Conservation (phyloP, 1,140 invertebrate genomes). For the Pseudomyrmex concolor region DNA sequence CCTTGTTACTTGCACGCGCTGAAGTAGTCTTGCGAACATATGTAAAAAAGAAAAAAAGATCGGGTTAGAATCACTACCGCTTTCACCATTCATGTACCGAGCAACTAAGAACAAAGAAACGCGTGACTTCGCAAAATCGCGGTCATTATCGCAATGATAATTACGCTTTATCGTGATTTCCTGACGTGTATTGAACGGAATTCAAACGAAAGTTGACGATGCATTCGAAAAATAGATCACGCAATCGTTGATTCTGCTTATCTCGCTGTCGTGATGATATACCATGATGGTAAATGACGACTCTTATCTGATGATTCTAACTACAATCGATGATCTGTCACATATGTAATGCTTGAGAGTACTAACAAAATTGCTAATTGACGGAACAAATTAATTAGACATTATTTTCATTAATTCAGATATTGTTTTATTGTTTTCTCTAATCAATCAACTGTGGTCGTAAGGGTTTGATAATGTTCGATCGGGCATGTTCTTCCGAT, state of each 20-base stretch:
- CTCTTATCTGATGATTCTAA: background rate
- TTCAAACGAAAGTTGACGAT: constrained; percentile 7
- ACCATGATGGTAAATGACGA: too few relatives aligned
- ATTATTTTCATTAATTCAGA: too few relatives aligned
- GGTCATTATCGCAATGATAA: constrained; percentile 6
- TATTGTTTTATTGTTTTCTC: too few relatives aligned
- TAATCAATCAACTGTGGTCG: too few relatives aligned
- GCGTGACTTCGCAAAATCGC: background rate
- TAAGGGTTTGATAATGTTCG: background rate
- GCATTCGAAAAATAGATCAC: constrained; percentile 26
- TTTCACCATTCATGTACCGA: constrained; percentile 14
- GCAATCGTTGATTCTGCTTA: background rate
- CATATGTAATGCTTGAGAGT: too few relatives aligned
- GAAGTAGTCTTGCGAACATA: constrained; percentile 3
- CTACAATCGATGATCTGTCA: background rate
- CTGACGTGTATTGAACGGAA: constrained; percentile 19
- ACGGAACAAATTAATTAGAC: too few relatives aligned
- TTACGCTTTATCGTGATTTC: background rate
- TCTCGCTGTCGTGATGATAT: background rate
- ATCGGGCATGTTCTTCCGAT: background rate
- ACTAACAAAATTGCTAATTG: too few relatives aligned
- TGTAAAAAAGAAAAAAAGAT: background rate
- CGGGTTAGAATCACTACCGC: background rate
- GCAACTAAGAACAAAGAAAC: background rate
- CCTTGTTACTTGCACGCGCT: background rate